Evolutionary conservation across 2,797 vertebrate genomes (phyloP).

Genomic region (Leuciscus waleckii): DNA sequence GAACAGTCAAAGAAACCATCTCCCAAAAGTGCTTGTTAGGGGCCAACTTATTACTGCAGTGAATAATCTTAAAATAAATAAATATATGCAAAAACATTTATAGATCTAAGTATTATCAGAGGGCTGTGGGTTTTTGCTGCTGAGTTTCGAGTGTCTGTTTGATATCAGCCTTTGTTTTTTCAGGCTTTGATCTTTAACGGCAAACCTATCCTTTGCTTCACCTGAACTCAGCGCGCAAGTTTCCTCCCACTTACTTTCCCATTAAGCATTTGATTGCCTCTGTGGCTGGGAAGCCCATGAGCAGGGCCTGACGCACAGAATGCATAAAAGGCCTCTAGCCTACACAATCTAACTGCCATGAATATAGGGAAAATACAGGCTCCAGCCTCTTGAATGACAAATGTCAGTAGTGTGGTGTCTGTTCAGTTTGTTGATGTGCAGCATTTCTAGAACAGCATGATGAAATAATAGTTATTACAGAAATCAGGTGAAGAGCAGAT

Average conservation of each 20-base stretch:
- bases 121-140: constrained; percentile 65
- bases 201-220: constrained; percentile 61
- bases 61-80: constrained; percentile 73
- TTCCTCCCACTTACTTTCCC: constrained; percentile 58
- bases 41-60: constrained; percentile 73
- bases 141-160: constrained; percentile 55
- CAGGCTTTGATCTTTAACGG: constrained; percentile 67
- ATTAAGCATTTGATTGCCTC: constrained; percentile 60
- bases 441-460: background rate
- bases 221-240: constrained; percentile 55
- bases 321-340: constrained; percentile 21
- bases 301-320: constrained; percentile 38
- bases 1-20: constrained; percentile 68
- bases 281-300: constrained; percentile 53
- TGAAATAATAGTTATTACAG: background rate
- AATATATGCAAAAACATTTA: constrained; percentile 72
- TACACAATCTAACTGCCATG: constrained; percentile 27
- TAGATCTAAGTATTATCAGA: constrained; percentile 66
- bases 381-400: background rate
- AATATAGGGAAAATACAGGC: constrained; percentile 18
- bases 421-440: background rate
- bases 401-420: background rate
- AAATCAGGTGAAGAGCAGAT: background rate
- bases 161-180: constrained; percentile 65
- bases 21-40: constrained; percentile 86